phyloP scores from a whole-genome alignment of 2,113 vertebrate species.

The Lathamus discolor region DNA sequence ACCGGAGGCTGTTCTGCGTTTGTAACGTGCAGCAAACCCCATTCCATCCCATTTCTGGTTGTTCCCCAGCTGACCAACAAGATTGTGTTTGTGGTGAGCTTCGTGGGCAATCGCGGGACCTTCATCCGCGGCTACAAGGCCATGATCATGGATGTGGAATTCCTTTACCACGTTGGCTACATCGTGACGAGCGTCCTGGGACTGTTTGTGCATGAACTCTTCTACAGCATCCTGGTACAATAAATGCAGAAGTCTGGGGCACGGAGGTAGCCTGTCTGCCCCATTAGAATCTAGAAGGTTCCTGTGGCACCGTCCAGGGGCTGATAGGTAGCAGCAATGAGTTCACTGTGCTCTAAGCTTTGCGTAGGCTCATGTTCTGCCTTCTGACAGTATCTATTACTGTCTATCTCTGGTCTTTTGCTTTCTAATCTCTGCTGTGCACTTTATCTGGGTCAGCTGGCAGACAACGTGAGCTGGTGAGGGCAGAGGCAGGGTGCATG shows the following conservation, averaged over 20 bases:
- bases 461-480: conserved; percentile 18
- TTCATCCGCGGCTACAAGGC: conserved; percentile 96
- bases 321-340: neutral
- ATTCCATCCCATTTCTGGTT: neutral
- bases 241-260: neutral
- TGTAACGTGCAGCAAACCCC: neutral
- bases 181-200: conserved; percentile 93
- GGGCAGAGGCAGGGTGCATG: conserved; percentile 2
- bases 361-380: neutral
- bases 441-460: conserved; percentile 45
- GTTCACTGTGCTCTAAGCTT: neutral
- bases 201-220: conserved; percentile 92
- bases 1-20: rapidly evolving
- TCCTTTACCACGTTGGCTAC: conserved; percentile 93
- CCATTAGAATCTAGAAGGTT: neutral
- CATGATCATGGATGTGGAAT: conserved; percentile 98
- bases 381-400: neutral
- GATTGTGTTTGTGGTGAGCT: conserved; percentile 96
- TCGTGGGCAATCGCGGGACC: conserved; percentile 96
- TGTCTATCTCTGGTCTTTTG: neutral
- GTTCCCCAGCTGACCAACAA: conserved; percentile 89
- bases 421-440: neutral
- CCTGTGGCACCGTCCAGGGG: neutral
- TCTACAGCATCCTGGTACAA: conserved; percentile 95
- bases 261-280: neutral